Base-by-base conservation (phyloP, 2,888 invertebrate species). In the Maniola hyperantus region DNA sequence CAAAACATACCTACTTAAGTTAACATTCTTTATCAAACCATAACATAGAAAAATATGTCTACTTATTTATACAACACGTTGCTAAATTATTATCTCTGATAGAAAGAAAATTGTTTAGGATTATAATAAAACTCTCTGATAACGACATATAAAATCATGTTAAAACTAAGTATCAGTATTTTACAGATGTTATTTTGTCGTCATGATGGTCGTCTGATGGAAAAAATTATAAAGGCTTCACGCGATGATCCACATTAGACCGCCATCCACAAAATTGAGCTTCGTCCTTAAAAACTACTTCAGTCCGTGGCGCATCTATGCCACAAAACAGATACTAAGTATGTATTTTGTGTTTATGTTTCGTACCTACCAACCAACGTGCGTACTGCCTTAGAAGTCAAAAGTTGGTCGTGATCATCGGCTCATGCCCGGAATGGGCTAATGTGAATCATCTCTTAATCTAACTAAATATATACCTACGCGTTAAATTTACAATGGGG, bases 91-190 rank as follows among this genome's bases (percentile, higher is more conserved):
- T 57, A 20, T 57, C n/a, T 8, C 13, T 57, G 6, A 57, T 20
- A 57, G 15, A 11, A 18, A 26, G 26, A 26, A 39, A 42, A 20
- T 11, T 42, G 20, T 42, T 10, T 42, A 20, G 6, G 7, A 42
- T 57, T 55, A 6, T 36, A 15, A n/a, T 11, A 20, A 42, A 55
- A 55, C 42, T 15, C 20, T 13, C 42, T 34, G 57, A 57, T 57
- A 57, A 57, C 20, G 57, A 55, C 39, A 55, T 11, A 4, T 34
- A 15, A 34, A 54, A 54, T 6, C 15, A 54, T 55, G 55, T 55
- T 39, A 55, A 39, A 55, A 55, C 39, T 39, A 11, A 55, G 39
- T 55, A 46, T 7, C 15, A n/a, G 15, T 18, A 18, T 18, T 26
- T 6, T 57, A 57, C 55, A 39, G 34, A 13, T 57, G 39, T 57